Base-by-base conservation (phyloP, 1,140 invertebrate species). In the Musca domestica region DNA sequence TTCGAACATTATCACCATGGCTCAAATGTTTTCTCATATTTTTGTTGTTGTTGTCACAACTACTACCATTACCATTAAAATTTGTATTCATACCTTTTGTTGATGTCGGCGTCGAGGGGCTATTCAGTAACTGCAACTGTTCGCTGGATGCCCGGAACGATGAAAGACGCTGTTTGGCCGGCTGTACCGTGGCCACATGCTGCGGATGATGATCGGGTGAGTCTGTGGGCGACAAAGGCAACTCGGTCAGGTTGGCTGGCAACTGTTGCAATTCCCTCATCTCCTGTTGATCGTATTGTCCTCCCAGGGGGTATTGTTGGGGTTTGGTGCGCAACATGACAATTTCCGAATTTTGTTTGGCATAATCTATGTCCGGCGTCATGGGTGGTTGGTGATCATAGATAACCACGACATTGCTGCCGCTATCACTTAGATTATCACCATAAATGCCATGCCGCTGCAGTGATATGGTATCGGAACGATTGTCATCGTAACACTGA, bases 311-410 rank as follows among this genome's bases (percentile, higher is more conserved):
- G 20, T 61, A 61, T 68, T 76, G 73, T 20, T 76, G 77, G 66
- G 78, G 75, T 65, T 82, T 82, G 34, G 77, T 79, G 15, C 80
- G 76, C 67, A 82, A 47, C 34, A 81, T 67, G 14, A 82, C 80
- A 64, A 81, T 80, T 66, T 81, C 80, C 3, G 80, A 77, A 66
- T 81, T 81, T 69, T 82, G 76, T 52, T 78, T 77, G n/a, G 75
- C 73, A 67, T 81, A 82, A 70, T 81, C 78, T 27, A 81, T 81
- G 64, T 81, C 78, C 20, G 78, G 77, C 47, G 78, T 80, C 12
- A 73, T 78, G 56, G 78, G 78, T 48, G 78, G 78, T 65, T 77
- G 77, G 71, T 80, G 78, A 68, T 81, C 78, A 54, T 78, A 81
- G 72, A 80, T 80, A 19, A 80, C 76, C 23, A 81, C 75, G 5